These are phyloP conservation scores for Drosophila ohnishii DNA, from an alignment of 1,140 invertebrate genomes.

Conservation along the genomic window DNA sequence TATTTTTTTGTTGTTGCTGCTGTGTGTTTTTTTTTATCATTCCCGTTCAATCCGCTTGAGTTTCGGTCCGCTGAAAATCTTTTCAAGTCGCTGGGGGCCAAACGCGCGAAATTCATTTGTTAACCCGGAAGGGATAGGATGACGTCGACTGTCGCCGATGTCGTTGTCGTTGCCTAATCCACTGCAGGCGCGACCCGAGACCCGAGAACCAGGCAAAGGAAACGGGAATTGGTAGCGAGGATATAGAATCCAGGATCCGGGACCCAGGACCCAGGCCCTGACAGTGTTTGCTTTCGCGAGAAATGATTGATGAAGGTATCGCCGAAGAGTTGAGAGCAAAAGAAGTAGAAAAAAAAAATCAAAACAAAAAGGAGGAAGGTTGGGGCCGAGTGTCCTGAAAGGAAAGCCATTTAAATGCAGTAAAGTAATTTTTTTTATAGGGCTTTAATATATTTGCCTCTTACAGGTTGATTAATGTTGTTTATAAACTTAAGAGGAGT, in stretches of 20 bases:
- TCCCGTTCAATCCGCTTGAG: constrained; percentile 49
- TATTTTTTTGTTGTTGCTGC: not conserved
- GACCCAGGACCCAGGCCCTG: constrained; percentile 47
- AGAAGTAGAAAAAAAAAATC: constrained; percentile 28
- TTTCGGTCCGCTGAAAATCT: constrained; percentile 55
- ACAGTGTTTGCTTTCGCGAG: constrained; percentile 62
- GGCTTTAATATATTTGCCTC: constrained; percentile 42
- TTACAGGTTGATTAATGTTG: constrained; percentile 2
- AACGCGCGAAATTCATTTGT: constrained; percentile 78
- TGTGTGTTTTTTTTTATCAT: constrained; percentile 17
- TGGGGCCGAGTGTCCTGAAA: constrained; percentile 33
- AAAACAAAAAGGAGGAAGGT: constrained; percentile 20
- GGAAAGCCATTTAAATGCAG: constrained; percentile 68
- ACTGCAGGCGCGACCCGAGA: constrained; percentile 65
- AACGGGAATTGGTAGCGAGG: constrained; percentile 24
- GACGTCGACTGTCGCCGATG: constrained; percentile 47
- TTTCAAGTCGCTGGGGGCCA: constrained; percentile 57
- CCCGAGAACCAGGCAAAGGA: constrained; percentile 23
- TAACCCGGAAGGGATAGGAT: constrained; percentile 75
- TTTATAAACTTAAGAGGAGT: not conserved
- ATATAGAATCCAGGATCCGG: constrained; percentile 34
- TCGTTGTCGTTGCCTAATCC: constrained; percentile 66
- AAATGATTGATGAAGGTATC: constrained; percentile 78
- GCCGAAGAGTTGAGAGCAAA: constrained; percentile 59
- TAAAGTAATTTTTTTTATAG: constrained; percentile 48